A percentile compares a stretch with the other conserved stretches of the same genome.
Evolutionary conservation across 2,888 invertebrate genomes (phyloP).

Genomic region (Pegoplata infirma): DNA sequence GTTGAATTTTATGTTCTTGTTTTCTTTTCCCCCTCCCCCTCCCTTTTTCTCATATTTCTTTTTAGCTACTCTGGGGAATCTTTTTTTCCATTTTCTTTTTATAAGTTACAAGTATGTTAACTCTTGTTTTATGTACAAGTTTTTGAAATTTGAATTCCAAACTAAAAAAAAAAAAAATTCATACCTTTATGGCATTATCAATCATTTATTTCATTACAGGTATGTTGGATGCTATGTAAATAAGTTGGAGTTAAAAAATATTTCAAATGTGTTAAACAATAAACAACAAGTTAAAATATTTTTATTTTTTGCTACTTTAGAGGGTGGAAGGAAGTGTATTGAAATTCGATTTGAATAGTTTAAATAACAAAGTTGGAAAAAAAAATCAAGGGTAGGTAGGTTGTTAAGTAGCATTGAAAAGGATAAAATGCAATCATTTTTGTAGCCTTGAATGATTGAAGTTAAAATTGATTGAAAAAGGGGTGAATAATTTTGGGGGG

Average conservation of each 20-base stretch:
- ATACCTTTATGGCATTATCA: slow-evolving; percentile 40
- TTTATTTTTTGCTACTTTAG: too few species aligned
- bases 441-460: neutral
- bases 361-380: neutral
- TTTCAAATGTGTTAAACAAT: neutral
- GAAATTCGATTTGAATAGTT: neutral
- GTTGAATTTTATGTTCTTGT: slow-evolving; percentile 55
- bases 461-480: too few species aligned
- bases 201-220: slow-evolving; percentile 52
- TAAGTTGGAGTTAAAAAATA: neutral
- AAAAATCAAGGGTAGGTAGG: neutral
- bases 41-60: neutral
- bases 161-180: slow-evolving; percentile 23
- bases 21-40: neutral
- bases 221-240: neutral
- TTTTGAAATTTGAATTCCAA: slow-evolving; percentile 10
- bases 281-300: neutral
- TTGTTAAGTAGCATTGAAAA: neutral
- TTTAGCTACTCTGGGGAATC: slow-evolving; percentile 37
- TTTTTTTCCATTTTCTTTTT: neutral
- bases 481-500: too few species aligned
- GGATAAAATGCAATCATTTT: neutral
- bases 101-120: slow-evolving; percentile 10
- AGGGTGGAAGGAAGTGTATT: neutral
- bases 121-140: neutral